Base-by-base conservation (phyloP, 2,797 vertebrate species). In the Sphaeramia orbicularis region DNA sequence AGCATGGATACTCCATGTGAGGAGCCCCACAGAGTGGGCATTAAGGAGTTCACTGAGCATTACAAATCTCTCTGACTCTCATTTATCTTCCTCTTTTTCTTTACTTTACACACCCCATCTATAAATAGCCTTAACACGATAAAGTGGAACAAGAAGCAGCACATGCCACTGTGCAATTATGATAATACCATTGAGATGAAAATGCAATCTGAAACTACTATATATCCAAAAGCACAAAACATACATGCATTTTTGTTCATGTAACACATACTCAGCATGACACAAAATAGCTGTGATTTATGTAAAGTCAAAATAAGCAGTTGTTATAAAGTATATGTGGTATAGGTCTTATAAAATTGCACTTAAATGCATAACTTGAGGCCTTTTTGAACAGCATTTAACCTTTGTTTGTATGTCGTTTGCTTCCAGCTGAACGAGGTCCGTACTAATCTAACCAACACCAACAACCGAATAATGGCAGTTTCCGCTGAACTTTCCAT, bases 401-500 rank as follows among this genome's bases (percentile, higher is more conserved):
- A 42, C 32, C 32, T 35, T 35, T 35, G 32, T 53, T 16, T 78
- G 10, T 71, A 1, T 73, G 16, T 78, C 36, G 27, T 27, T 55
- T 67, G 21, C 5, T 51, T 62, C 32, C 84, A 99, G 97, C 85
- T 94, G 57, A 96, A 93, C 0, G 67, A 93, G 24, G 76, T 95
- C 43, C 95, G 94, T 59, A 83, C 74, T 55, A 93, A 74, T 36
- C 92, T 98, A 51, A 93, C 92, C 47, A 75, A 89, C 15, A 86
- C 80, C 59, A 95, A 92, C 6, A 85, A 87, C 53, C 91, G 95
- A 63, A 75, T 95, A 80, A 98, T 95, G 96, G 95, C 96, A 10
- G 64, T 94, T 4, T 85, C 95, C 24, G 96, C 96, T 0, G 96
- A 98, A 66, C 58, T 99, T 40, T 94, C 96, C 70, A 94, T 97